These are phyloP conservation scores for Sinodicranocentrus sp. DNA, from an alignment of 2,888 invertebrate genomes.

Conservation along the genomic window DNA sequence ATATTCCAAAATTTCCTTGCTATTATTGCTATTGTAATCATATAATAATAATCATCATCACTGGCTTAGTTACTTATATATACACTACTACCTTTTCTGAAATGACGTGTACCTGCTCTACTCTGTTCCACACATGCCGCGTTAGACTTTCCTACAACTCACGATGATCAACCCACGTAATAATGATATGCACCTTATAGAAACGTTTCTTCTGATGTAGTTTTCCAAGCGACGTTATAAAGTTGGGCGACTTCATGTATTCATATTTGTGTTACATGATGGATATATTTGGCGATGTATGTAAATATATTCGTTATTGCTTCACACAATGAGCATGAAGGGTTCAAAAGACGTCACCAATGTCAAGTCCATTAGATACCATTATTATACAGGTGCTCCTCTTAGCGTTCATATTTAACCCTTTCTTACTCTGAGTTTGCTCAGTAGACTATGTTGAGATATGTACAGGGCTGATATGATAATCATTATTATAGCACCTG, in stretches of 20 bases:
- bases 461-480: slow-evolving; percentile 41
- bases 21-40: too few species aligned
- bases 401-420: slow-evolving; percentile 58
- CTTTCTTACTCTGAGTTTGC: slow-evolving; percentile 39
- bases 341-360: slow-evolving; percentile 74
- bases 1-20: too few species aligned
- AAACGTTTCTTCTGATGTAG: too few species aligned
- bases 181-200: too few species aligned
- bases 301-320: slow-evolving; percentile 40
- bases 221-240: not conserved
- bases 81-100: too few species aligned
- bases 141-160: too few species aligned
- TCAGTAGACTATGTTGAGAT: not conserved
- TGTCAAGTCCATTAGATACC: slow-evolving; percentile 73
- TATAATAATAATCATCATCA: too few species aligned
- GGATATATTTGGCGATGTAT: slow-evolving; percentile 4
- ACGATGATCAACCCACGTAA: too few species aligned
- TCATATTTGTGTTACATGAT: not conserved
- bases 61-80: too few species aligned
- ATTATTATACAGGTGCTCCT: slow-evolving; percentile 55
- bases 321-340: slow-evolving; percentile 42
- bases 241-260: slow-evolving; percentile 13
- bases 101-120: too few species aligned
- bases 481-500: slow-evolving; percentile 56
- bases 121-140: too few species aligned